phyloP scores from a whole-genome alignment of 2,888 invertebrate species.

The Hemaris fuciformis region DNA sequence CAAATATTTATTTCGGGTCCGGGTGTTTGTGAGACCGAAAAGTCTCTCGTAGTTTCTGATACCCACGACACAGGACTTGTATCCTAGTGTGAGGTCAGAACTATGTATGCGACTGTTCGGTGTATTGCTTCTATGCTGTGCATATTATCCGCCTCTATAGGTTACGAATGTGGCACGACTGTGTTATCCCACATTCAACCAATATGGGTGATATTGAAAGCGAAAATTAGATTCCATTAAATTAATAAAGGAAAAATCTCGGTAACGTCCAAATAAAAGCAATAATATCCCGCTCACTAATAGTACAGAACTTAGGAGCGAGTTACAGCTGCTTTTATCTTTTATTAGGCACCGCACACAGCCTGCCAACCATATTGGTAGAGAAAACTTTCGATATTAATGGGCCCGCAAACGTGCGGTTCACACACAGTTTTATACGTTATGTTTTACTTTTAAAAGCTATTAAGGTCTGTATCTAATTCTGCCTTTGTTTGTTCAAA shows the following conservation, averaged over 20 bases:
- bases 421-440: constrained; percentile 22
- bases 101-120: too few species aligned
- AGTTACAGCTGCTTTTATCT: constrained; percentile 55
- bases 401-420: constrained; percentile 33
- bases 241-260: constrained; percentile 13
- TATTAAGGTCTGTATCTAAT: constrained; percentile 8
- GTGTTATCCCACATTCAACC: too few species aligned
- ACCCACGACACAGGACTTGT: too few species aligned
- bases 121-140: too few species aligned
- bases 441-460: constrained; percentile 11
- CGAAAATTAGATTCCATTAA: background rate
- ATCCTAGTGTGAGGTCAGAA: too few species aligned
- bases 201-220: too few species aligned
- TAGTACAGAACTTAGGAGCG: constrained; percentile 27
- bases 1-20: too few species aligned
- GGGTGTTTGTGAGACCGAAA: too few species aligned
- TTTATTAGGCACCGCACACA: constrained; percentile 51
- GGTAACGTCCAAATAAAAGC: constrained; percentile 23
- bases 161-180: too few species aligned
- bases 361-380: constrained; percentile 50
- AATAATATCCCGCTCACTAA: constrained; percentile 24
- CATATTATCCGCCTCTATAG: too few species aligned
- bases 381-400: constrained; percentile 59
- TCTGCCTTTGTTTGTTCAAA: background rate
- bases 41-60: too few species aligned